Conservation (phyloP, 2,113 vertebrate species). For the Seriola quinqueradiata region DNA sequence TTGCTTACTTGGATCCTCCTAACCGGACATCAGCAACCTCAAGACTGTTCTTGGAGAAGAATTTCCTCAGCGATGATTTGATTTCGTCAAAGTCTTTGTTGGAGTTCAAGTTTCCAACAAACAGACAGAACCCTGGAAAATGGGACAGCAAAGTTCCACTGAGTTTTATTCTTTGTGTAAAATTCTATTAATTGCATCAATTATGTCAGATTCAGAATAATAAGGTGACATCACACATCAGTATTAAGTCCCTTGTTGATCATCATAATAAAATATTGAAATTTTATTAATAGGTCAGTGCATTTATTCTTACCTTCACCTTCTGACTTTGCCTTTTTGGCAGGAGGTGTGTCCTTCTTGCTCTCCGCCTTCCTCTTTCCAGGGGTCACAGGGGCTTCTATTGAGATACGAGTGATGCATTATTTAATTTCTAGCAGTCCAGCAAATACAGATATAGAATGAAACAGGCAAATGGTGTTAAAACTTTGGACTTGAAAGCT, state of each 20-base stretch:
- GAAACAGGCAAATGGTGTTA: not conserved
- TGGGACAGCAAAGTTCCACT: not conserved
- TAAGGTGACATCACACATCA: conserved; percentile 85
- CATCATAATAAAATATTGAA: conserved; percentile 75
- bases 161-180: rapidly evolving
- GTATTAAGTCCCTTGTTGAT: conserved; percentile 90
- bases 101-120: conserved; percentile 89
- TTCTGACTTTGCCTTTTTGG: conserved; percentile 85
- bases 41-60: conserved; percentile 92
- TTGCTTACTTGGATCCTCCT: conserved; percentile 89
- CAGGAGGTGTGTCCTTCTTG: conserved; percentile 83
- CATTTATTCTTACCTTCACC: conserved; percentile 72
- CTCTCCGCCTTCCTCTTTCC: conserved; percentile 84
- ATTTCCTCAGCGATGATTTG: conserved; percentile 86
- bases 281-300: rapidly evolving
- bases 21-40: conserved; percentile 89
- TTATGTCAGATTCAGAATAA: conserved; percentile 71
- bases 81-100: conserved; percentile 91
- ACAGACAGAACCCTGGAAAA: conserved; percentile 86
- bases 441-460: not conserved
- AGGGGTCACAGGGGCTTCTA: conserved; percentile 71
- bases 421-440: not conserved
- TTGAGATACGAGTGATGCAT: not conserved
- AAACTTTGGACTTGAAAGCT: not conserved
- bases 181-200: rapidly evolving